Evolutionary conservation across 2,888 invertebrate genomes (phyloP).

Genomic region (Aspidapion aeneum): DNA sequence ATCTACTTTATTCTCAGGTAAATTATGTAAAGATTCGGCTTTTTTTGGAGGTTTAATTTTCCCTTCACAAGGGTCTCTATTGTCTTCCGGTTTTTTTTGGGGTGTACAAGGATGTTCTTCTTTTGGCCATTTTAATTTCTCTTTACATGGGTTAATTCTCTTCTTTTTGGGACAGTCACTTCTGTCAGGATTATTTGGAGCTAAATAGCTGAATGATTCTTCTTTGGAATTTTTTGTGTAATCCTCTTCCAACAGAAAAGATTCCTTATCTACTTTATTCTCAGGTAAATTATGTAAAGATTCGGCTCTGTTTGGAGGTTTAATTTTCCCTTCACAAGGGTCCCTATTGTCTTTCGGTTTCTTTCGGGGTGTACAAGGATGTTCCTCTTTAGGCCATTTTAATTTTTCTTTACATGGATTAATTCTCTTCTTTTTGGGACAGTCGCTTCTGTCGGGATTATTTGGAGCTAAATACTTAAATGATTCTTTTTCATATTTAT

Average conservation of each 20-base stretch:
- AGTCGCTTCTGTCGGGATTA: background rate
- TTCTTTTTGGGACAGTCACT: background rate
- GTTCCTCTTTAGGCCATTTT: background rate
- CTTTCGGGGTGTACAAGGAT: background rate
- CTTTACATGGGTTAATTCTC: background rate
- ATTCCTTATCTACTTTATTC: too few species aligned
- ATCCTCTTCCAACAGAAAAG: too few species aligned
- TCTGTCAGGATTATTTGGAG: background rate
- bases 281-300: too few species aligned
- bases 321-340: constrained; percentile 9
- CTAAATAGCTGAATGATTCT: background rate
- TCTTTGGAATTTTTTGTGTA: too few species aligned
- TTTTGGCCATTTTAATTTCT: background rate
- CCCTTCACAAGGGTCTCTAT: constrained; percentile 18
- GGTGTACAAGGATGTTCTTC: background rate
- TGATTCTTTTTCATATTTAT: background rate
- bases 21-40: too few species aligned
- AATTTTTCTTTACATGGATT: background rate
- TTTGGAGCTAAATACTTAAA: background rate
- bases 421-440: background rate
- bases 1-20: too few species aligned
- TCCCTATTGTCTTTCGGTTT: constrained; percentile 10
- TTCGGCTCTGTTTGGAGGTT: background rate
- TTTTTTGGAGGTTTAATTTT: too few species aligned
- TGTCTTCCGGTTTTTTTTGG: background rate